Percentiles rank a stretch among this genome's conserved stretches.
Conservation (phyloP, 2,888 invertebrate genomes). For the Sinhomidia bicolor region DNA sequence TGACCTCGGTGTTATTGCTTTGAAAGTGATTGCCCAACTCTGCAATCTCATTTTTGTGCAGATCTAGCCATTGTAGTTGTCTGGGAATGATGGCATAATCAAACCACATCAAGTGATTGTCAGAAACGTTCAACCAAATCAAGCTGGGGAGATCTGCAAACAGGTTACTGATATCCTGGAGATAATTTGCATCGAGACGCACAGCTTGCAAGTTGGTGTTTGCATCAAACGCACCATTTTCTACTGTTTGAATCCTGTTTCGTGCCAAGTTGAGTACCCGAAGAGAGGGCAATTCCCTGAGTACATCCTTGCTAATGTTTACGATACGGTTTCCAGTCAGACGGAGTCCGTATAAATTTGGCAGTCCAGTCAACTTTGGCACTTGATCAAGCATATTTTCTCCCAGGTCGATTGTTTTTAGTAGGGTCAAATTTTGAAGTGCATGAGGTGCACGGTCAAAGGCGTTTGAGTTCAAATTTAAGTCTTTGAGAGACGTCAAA, state of each 20-base stretch:
- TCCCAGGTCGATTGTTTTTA: slow-evolving; percentile 94
- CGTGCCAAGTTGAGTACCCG: slow-evolving; percentile 94
- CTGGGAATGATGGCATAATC: slow-evolving; percentile 92
- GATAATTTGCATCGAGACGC: slow-evolving; percentile 91
- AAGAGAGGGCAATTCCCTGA: slow-evolving; percentile 89
- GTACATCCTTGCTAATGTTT: slow-evolving; percentile 90
- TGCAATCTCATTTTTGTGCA: slow-evolving; percentile 92
- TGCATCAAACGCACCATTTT: slow-evolving; percentile 90
- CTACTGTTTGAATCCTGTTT: slow-evolving; percentile 90
- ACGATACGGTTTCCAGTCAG: slow-evolving; percentile 94
- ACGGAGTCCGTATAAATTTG: slow-evolving; percentile 92
- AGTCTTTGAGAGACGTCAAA: slow-evolving; percentile 94
- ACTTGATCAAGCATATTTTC: slow-evolving; percentile 93
- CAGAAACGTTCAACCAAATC: slow-evolving; percentile 94
- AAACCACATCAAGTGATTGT: slow-evolving; percentile 94
- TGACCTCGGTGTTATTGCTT: no score
- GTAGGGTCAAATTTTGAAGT: slow-evolving; percentile 91
- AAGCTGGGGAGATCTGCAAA: slow-evolving; percentile 92
- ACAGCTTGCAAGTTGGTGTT: slow-evolving; percentile 92
- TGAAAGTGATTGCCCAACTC: slow-evolving; percentile 86
- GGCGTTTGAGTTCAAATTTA: slow-evolving; percentile 94
- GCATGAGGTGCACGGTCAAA: slow-evolving; percentile 91
- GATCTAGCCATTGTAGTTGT: slow-evolving; percentile 93
- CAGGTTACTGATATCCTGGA: slow-evolving; percentile 89
- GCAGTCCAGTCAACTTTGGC: slow-evolving; percentile 86